phyloP scores from a whole-genome alignment of 2,797 vertebrate genomes.

The Brachymystax lenok region DNA sequence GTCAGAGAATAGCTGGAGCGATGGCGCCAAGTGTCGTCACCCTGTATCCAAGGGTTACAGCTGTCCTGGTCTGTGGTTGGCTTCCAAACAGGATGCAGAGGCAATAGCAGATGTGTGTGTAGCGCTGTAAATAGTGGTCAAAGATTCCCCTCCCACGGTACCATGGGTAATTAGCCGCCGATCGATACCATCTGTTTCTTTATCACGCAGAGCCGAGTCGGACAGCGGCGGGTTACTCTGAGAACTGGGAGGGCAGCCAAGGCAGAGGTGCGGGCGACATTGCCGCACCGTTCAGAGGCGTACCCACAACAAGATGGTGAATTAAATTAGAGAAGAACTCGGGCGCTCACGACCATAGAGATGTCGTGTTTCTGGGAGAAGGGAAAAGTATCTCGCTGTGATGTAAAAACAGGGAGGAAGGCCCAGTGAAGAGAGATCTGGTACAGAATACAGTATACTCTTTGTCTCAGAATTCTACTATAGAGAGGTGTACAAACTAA shows the following conservation, averaged over 20 bases:
- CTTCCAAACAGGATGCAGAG: conserved; percentile 25
- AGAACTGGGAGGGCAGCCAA: conserved; percentile 6
- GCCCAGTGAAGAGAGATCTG: background rate
- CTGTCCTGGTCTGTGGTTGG: conserved; percentile 9
- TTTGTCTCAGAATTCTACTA: background rate
- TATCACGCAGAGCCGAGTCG: background rate
- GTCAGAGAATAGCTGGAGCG: conserved; percentile 20
- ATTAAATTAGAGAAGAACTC: conserved; percentile 18
- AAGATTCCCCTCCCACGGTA: conserved; percentile 53
- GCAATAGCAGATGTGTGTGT: conserved; percentile 41
- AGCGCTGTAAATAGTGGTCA: conserved; percentile 51
- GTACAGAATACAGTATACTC: background rate
- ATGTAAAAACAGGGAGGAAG: background rate
- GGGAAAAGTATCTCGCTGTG: background rate
- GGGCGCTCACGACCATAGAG: conserved; percentile 6
- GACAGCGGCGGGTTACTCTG: background rate
- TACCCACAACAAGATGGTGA: conserved; percentile 2
- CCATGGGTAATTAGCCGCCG: conserved; percentile 39
- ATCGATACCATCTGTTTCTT: conserved; percentile 54
- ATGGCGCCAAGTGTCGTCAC: background rate
- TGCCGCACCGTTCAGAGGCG: background rate
- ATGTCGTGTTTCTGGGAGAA: background rate
- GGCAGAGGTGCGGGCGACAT: background rate
- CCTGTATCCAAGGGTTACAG: conserved; percentile 2
- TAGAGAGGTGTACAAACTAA: background rate